Conservation (phyloP, 1,140 invertebrate species). For the Uloborus diversus region DNA sequence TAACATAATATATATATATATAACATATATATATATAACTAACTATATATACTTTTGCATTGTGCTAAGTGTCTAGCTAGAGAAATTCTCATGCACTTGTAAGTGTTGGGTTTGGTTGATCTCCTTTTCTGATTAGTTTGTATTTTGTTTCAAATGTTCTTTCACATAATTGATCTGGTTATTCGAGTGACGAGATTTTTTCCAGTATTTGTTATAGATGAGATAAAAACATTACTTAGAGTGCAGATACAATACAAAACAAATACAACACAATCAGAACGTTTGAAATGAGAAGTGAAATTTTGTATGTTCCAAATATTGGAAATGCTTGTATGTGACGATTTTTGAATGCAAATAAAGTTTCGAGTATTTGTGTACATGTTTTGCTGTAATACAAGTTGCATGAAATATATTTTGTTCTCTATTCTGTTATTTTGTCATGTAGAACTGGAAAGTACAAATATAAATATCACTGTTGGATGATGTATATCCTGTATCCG, state of each 20-base stretch:
- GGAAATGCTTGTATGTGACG: conserved; percentile 2
- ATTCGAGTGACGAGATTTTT: neutral
- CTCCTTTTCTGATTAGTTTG: conserved; percentile 1
- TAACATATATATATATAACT: no score
- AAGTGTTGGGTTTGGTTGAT: conserved; percentile 39
- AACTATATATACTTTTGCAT: conserved; percentile 15
- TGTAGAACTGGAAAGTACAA: conserved; percentile 49
- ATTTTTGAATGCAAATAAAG: conserved; percentile 27
- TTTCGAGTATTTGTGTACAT: conserved; percentile 35
- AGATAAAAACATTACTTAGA: neutral
- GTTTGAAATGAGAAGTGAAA: neutral
- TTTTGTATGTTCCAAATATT: conserved; percentile 10
- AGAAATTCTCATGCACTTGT: conserved; percentile 46
- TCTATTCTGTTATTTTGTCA: conserved; percentile 2
- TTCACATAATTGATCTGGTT: neutral
- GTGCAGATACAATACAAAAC: conserved; percentile 27
- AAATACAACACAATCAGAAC: conserved; percentile 40
- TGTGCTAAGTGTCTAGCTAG: conserved; percentile 51
- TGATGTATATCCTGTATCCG: conserved; percentile 46
- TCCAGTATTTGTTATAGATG: neutral
- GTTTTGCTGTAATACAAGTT: conserved; percentile 22
- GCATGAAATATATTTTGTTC: conserved; percentile 15
- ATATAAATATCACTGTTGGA: conserved; percentile 54
- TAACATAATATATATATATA: no score
- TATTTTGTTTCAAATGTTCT: neutral